phyloP scores from a whole-genome alignment of 1,140 invertebrate species.

The Orchesella cincta region DNA sequence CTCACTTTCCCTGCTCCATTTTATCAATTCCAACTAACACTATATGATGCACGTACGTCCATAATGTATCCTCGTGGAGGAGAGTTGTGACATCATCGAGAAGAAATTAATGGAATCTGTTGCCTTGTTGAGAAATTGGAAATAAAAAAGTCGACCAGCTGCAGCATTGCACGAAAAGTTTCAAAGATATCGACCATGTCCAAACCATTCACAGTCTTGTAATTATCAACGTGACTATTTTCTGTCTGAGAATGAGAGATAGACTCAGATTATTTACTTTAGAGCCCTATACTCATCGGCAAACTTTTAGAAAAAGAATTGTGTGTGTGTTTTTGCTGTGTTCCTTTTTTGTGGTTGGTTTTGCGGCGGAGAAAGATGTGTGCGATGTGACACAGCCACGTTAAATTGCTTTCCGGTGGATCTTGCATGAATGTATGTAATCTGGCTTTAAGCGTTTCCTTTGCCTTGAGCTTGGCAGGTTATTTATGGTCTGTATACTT shows the following conservation, averaged over 20 bases:
- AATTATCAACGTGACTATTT: constrained; percentile 18
- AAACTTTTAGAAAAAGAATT: constrained; percentile 9
- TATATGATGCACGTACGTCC: too few species aligned
- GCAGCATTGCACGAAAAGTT: too few species aligned
- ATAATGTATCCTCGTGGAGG: too few species aligned
- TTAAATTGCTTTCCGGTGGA: constrained; percentile 25
- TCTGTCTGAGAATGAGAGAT: not conserved
- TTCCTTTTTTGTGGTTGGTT: not conserved
- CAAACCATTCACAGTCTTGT: not conserved
- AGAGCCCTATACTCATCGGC: not conserved
- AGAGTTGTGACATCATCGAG: too few species aligned
- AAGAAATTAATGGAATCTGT: not conserved
- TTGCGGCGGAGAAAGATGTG: constrained; percentile 19
- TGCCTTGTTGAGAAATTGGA: not conserved
- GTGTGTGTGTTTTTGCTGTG: not conserved
- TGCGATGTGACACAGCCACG: constrained; percentile 18
- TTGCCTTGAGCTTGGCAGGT: constrained; percentile 26
- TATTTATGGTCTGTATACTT: constrained; percentile 20
- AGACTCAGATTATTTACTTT: constrained; percentile 11
- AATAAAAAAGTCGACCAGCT: not conserved
- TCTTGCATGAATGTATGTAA: constrained; percentile 14
- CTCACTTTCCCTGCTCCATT: too few species aligned
- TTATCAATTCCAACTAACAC: too few species aligned
- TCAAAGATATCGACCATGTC: not conserved
- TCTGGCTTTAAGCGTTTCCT: constrained; percentile 16